These are phyloP conservation scores for Nycticryphes semicollaris DNA, from an alignment of 2,113 vertebrate species.

Conservation along the genomic window DNA sequence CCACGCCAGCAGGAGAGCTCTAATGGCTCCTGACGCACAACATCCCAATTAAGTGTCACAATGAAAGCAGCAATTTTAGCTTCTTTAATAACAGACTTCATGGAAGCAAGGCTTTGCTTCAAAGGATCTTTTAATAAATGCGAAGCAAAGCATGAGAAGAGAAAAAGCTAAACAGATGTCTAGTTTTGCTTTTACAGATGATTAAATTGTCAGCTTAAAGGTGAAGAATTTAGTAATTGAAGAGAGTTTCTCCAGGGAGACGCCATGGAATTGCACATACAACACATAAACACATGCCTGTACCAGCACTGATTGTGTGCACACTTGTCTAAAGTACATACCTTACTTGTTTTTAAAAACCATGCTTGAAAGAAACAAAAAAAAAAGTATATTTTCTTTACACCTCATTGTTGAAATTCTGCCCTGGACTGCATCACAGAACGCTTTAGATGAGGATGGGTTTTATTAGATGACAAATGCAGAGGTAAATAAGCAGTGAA, in stretches of 20 bases:
- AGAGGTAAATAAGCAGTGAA: not conserved
- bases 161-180: not conserved
- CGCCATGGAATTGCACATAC: not conserved
- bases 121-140: not conserved
- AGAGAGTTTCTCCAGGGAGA: not conserved
- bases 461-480: not conserved
- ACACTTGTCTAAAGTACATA: fast-evolving
- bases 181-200: not conserved
- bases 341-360: not conserved
- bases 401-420: not conserved
- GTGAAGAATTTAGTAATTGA: not conserved
- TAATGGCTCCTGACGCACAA: conserved; percentile 27
- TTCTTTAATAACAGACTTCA: conserved; percentile 1
- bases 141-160: not conserved
- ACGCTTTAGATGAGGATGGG: not conserved
- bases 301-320: not conserved
- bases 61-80: conserved; percentile 23
- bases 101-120: not conserved
- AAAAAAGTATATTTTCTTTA: not conserved
- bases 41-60: conserved; percentile 36
- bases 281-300: too few relatives aligned
- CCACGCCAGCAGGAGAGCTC: not conserved
- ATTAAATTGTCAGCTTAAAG: not conserved
- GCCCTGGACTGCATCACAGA: not conserved
- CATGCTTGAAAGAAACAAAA: not conserved